Evolutionary conservation across 1,140 invertebrate genomes (phyloP).

Genomic region (Triops cancriformis): DNA sequence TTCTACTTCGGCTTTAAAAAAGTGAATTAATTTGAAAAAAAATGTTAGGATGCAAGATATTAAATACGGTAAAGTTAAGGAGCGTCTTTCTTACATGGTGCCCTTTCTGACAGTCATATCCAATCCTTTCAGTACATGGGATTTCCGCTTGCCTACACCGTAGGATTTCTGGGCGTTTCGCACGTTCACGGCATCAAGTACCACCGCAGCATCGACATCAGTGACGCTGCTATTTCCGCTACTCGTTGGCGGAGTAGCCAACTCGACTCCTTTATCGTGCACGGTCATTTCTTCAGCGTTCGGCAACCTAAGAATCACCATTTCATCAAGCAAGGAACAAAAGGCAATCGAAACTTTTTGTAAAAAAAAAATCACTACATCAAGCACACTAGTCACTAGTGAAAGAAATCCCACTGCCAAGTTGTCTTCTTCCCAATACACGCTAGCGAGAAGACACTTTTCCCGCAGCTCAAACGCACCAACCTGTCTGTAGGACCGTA

Average conservation of each 20-base stretch:
- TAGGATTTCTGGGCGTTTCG: slow-evolving; percentile 29
- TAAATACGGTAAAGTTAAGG: too few species aligned
- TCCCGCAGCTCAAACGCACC: not conserved
- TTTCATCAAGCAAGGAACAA: not conserved
- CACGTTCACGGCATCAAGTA: slow-evolving; percentile 28
- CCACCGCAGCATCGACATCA: slow-evolving; percentile 14
- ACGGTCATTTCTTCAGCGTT: not conserved
- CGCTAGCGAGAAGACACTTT: too few species aligned
- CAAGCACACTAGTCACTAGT: not conserved
- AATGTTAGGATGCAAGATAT: too few species aligned
- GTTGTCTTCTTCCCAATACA: too few species aligned
- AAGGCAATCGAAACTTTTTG: not conserved
- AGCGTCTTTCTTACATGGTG: slow-evolving; percentile 28
- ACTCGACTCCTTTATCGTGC: not conserved
- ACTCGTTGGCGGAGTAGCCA: slow-evolving; percentile 1
- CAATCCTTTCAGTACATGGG: slow-evolving; percentile 25
- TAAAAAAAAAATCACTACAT: not conserved
- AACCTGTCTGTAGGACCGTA: not conserved
- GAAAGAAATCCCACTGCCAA: not conserved
- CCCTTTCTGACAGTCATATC: slow-evolving; percentile 30
- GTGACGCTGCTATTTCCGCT: slow-evolving; percentile 1
- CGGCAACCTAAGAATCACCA: slow-evolving; percentile 2
- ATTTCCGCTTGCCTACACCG: slow-evolving; percentile 27
- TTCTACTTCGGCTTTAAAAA: too few species aligned
- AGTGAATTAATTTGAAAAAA: too few species aligned